Percentiles rank a stretch among this genome's conserved stretches.
phyloP scores from a whole-genome alignment of 2,113 vertebrate genomes.

The Oryzias melastigma region DNA sequence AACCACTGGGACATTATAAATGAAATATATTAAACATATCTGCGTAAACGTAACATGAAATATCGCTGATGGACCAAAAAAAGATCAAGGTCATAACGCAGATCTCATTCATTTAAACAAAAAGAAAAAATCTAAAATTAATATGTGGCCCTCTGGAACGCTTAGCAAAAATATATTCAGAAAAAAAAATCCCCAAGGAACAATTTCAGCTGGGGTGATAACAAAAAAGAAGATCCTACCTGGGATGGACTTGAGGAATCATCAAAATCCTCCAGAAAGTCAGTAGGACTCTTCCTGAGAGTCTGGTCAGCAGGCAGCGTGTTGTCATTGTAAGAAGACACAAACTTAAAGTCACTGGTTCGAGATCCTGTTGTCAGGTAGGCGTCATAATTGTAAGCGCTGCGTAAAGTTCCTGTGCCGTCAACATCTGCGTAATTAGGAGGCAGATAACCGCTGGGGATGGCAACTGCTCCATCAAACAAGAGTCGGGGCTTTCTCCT shows the following conservation, averaged over 20 bases:
- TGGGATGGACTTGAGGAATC: too few relatives aligned
- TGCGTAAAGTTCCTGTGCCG: constrained; percentile 3
- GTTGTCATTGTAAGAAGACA: not conserved
- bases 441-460: not conserved
- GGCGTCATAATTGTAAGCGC: not conserved
- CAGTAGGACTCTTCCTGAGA: not conserved
- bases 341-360: constrained; percentile 4
- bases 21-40: too few relatives aligned
- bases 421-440: constrained; percentile 1
- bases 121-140: too few relatives aligned
- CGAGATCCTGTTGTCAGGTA: constrained; percentile 1
- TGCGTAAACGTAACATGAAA: too few relatives aligned
- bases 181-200: too few relatives aligned
- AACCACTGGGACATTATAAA: not conserved
- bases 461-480: not conserved
- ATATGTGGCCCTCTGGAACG: too few relatives aligned
- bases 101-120: too few relatives aligned
- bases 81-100: too few relatives aligned
- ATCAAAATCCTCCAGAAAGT: not conserved
- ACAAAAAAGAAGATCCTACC: too few relatives aligned
- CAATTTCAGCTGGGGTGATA: too few relatives aligned
- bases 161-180: too few relatives aligned
- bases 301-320: constrained; percentile 14
- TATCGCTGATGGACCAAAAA: too few relatives aligned
- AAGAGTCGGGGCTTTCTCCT: not conserved